Base-by-base conservation (phyloP, 2,113 vertebrate genomes). In the Empidonax alnorum region DNA sequence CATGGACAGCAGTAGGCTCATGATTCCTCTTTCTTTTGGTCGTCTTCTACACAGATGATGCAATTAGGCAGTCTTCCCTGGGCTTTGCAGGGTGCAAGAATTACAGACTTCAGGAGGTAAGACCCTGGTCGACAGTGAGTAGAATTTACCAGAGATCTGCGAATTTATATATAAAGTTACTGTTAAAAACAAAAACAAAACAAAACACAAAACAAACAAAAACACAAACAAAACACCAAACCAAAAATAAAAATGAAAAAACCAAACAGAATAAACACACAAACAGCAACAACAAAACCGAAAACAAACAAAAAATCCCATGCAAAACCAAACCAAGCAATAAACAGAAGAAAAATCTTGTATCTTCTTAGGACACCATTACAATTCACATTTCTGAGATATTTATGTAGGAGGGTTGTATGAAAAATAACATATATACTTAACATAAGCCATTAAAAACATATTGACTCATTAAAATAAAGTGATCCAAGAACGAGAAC, bases 241-340 rank as follows among this genome's bases (percentile, higher is more conserved):
- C 7, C 1, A 42, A 44, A 63, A 41, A 13, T 41, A 41, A 31
- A 3, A 56, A n/a, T 3, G 20, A 30, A 42, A 41, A 62, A 62
- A 23, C 12, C 10, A 5, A 11, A 16, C 6, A 75, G 21, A 61
- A 62, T 41, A 30, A 62, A 35, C 9, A 2, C 20, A 41, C 12
- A 41, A 68, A 47, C 10, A 82, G 10, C 8, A 49, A 14, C 30
- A 72, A 19, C 24, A 25, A 37, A 7, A 33, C 12, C 1, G 7
- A 37, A 75, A 65, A 3, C 2, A 61, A 72, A 2, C 1, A 22
- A 37, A 31, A 14, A 62, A 0, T 0, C 2, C 2, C 8, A 8
- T 2, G 7, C 7, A 44, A 56, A 71, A 42, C 33, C 33, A 73
- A 56, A 39, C 3, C 2, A 50, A 89, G 30, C 2, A 7, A 35